Evolutionary conservation across 1,140 invertebrate species (phyloP), one percentile per base, ranked within the genome.

Genomic region (Zaprionus tsacasi): DNA sequence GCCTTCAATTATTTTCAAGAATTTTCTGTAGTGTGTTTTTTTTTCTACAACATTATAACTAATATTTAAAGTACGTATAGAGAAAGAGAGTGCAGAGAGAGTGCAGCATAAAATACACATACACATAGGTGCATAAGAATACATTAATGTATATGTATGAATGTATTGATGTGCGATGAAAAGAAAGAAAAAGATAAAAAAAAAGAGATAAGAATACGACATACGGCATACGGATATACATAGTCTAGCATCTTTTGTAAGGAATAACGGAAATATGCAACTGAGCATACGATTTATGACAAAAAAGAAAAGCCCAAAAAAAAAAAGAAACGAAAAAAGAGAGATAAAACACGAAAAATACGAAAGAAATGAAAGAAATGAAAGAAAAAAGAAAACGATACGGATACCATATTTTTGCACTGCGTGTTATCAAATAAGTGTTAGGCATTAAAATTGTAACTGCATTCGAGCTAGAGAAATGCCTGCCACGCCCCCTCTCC

Each of bases 361-460:
- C 27, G 27, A 30, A 30, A 30, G 27, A 30, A 30, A 30, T 21
- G 21, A 30, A 30, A 30, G 1, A 3, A 30, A 30, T 60, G 36
- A 35, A 70, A 30, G 60, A 40, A 35, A 70, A 36, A 66, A 78
- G 27, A 21, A 65, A 57, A 35, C 17, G 40, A 57, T 38, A 54
- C 66, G 58, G 59, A 77, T 73, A 74, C 43, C 64, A 88, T 88
- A 88, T 88, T 88, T 88, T 88, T 88, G 85, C 85, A 88, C 85
- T 85, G 85, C 65, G 86, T 88, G 85, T 88, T 88, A 87, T 71
- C 76, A 59, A 65, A 68, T 88, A 88, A 88, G 83, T 88, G 81
- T 89, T 88, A 88, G 83, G 74, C 68, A 67, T 81, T 72, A 78
- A 89, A 71, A 81, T 70, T 64, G 74, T 64, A 83, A 81, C 15